Evolutionary conservation across 2,113 vertebrate genomes (phyloP), one percentile per base, ranked within the genome.

Genomic region (Aleadryas rufinucha): DNA sequence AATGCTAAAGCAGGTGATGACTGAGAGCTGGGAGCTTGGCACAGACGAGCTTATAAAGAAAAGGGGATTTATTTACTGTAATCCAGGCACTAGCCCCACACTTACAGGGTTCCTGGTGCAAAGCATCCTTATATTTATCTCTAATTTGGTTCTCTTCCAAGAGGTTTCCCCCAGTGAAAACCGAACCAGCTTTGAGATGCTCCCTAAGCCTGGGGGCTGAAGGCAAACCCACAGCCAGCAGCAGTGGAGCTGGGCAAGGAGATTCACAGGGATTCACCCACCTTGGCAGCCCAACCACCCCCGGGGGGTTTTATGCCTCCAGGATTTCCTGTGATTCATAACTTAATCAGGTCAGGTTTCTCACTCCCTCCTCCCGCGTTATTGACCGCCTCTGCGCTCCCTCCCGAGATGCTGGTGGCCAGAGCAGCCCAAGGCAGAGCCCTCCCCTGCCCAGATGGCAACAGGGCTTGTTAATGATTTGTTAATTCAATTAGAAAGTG

Each of bases 401-500:
- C 39, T 91, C 35, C n/a, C 0, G 22, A 59, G 89, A 35, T 53
- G 59, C 76, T 74, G 89, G 84, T 92, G 95, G 68, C 28, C 45
- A 30, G 27, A 80, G 89, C 83, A 59, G 89, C 87, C 82, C 79
- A 59, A 52, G 78, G 92, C 84, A 71, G 61, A 93, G 81, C 61
- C 23, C 35, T 82, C 49, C 87, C 72, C 78, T 70, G 80, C 83
- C 83, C 91, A 78, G 76, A 64, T 92, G 89, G 54, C 0, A 0
- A 54, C 27, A 31, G 68, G 68, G 70, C 64, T 92, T 70, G 76
- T 89, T 92, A 96, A 95, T 78, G 91, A 87, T 91, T 94, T 77
- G 70, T 88, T 97, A 90, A 96, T 95, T 95, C 90, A 95, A 94
- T 94, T 89, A 93, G 59, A 70, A 89, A 92, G 64, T 7, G 20